Conservation (phyloP, 2,113 vertebrate genomes). For the Pungitius pungitius region DNA sequence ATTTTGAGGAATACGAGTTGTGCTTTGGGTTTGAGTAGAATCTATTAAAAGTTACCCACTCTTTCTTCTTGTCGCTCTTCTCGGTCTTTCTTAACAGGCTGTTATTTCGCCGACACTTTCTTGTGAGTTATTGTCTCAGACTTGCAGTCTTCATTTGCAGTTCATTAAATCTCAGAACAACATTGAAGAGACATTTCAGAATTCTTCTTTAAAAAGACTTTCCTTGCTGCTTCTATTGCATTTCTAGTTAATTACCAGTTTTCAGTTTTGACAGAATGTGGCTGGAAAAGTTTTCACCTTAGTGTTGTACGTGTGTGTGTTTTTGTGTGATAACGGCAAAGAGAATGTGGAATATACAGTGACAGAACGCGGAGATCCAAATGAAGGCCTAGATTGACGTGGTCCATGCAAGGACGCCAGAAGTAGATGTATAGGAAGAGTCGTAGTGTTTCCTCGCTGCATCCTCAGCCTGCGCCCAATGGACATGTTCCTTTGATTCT, state of each 20-base stretch:
- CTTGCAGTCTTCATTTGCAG: background rate
- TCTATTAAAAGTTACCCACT: constrained; percentile 33
- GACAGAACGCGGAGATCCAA: background rate
- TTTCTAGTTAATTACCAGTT: background rate
- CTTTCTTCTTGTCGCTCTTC: background rate
- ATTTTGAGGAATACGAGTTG: constrained; percentile 19
- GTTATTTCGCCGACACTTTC: background rate
- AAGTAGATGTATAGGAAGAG: background rate
- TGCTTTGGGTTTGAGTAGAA: background rate
- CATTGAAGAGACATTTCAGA: background rate
- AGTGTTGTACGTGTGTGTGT: background rate
- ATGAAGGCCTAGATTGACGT: background rate
- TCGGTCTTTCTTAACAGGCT: constrained; percentile 3
- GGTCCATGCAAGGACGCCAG: too few relatives aligned
- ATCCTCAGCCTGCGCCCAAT: background rate
- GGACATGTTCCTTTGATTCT: background rate
- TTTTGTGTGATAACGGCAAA: background rate
- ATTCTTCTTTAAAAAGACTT: background rate
- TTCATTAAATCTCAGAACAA: constrained; percentile 3
- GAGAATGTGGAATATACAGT: background rate
- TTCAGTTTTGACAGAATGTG: background rate
- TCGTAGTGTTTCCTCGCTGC: background rate
- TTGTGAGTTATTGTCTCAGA: background rate
- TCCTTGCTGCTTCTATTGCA: background rate
- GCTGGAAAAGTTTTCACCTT: background rate